Evolutionary conservation across 2,888 invertebrate genomes (phyloP), one percentile per base, ranked within the genome.

Genomic region (Sthenelais limicola): DNA sequence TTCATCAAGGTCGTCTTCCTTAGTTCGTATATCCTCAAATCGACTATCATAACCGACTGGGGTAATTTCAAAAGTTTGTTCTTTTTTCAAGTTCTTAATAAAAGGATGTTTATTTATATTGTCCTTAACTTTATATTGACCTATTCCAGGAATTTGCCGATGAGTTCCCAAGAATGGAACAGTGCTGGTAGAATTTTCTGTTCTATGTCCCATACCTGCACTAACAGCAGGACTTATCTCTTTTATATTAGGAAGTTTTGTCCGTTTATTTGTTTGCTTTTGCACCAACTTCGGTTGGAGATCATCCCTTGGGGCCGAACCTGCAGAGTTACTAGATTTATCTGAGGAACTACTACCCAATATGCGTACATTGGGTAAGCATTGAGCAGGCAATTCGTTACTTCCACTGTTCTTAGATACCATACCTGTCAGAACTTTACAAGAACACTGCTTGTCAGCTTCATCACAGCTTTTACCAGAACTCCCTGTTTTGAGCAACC

Each of bases 1-100:
- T 21, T 68, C 68, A 33, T 68, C 51, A 24, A 52, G 30, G 1
- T 30, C 35, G 12, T 68, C 52, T 43, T 38, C 38, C 15, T n/a
- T 28, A 15, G 21, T 28, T 1, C 15, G 24, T 1, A 62, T 3
- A 24, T 62, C 62, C 35, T 48, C 33, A 26, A 51, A 68, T 30
- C 68, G 9, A 21, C 68, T 68, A 24, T 68, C 68, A 18, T 68
- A 68, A 21, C 68, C 68, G 2, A 51, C 49, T 3, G 68, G 68
- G 2, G 68, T 68, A 3, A 68, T 68, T n/a, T 68, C 51, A 33
- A 68, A 68, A 1, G 68, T 68, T 12, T 48, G 26, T 35, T 68
- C 68, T 26, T 33, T 49, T 26, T 12, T 26, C 51, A 43, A 49
- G 49, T 51, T 51, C 30, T 30, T 68, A 18, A 49, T 68, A 1